These are phyloP conservation scores for Geococcyx californianus DNA, from an alignment of 2,113 vertebrate genomes.

Conservation along the genomic window DNA sequence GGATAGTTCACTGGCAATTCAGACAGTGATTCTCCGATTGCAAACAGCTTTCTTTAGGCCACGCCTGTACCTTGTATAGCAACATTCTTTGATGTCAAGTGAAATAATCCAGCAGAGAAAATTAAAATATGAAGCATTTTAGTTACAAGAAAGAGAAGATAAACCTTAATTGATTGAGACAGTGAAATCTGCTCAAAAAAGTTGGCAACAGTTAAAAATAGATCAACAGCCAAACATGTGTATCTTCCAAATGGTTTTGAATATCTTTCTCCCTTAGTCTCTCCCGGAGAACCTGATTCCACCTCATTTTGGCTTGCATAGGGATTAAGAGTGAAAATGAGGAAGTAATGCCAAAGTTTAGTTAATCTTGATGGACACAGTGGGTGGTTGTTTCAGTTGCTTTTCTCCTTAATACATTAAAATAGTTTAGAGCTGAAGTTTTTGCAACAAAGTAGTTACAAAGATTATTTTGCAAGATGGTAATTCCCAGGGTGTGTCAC, in stretches of 20 bases:
- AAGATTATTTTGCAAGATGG: conserved; percentile 8
- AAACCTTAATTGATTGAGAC: conserved; percentile 15
- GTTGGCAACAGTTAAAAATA: conserved; percentile 29
- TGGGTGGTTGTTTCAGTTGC: background rate
- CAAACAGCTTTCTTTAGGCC: conserved; percentile 55
- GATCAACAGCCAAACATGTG: background rate
- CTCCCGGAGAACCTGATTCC: background rate
- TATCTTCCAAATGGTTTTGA: background rate
- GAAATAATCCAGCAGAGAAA: conserved; percentile 49
- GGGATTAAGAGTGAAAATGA: background rate
- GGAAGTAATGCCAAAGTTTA: background rate
- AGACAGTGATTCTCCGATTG: conserved; percentile 22
- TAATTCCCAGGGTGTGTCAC: background rate
- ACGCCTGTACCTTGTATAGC: conserved; percentile 31
- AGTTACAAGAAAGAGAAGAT: conserved; percentile 30
- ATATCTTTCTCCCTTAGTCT: background rate
- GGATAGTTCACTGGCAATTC: conserved; percentile 38
- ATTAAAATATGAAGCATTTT: conserved; percentile 51
- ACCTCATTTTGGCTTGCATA: background rate
- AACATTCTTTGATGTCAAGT: conserved; percentile 43
- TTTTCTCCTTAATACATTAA: background rate
- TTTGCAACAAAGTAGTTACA: background rate
- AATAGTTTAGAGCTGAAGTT: background rate
- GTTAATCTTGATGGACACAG: background rate
- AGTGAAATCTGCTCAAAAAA: background rate